phyloP scores from a whole-genome alignment of 2,113 vertebrate genomes.

The Leptobrachium leishanense region DNA sequence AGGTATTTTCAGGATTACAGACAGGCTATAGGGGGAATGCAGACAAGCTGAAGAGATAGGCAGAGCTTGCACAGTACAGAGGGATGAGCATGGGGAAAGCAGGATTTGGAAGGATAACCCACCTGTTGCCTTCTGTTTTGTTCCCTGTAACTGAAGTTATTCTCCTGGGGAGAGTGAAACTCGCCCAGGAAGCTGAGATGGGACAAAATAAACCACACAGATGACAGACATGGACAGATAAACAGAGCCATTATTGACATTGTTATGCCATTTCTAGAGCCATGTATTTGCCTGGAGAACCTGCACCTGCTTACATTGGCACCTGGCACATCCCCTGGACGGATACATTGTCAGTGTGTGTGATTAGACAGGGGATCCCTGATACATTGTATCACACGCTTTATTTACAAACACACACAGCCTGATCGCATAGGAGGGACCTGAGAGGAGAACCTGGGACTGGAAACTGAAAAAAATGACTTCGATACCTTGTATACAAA shows the following conservation, averaged over 20 bases:
- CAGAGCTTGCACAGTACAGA: not conserved
- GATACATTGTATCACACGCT: not conserved
- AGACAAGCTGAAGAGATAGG: slow-evolving; percentile 24
- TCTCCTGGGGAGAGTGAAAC: not conserved
- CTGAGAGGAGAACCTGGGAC: too few species aligned
- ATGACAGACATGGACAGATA: slow-evolving; percentile 9
- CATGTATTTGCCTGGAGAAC: slow-evolving; percentile 4
- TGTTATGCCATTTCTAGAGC: not conserved
- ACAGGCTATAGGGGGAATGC: slow-evolving; percentile 1
- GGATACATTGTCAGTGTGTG: not conserved
- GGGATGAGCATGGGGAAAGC: not conserved
- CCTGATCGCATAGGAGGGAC: too few species aligned
- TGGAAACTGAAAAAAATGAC: too few species aligned
- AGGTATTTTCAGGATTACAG: not conserved
- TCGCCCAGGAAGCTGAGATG: not conserved
- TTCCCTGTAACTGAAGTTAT: not conserved
- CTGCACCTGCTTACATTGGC: slow-evolving; percentile 26
- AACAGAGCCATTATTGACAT: not conserved
- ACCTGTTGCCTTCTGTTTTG: slow-evolving; percentile 52
- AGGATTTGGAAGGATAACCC: slow-evolving; percentile 49
- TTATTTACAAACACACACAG: too few species aligned
- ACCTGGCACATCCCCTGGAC: not conserved
- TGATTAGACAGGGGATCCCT: too few species aligned
- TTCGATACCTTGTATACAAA: too few species aligned
- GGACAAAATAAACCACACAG: slow-evolving; percentile 12